A percentile compares a stretch with the other conserved stretches of the same genome.
Evolutionary conservation across 2,888 invertebrate species (phyloP).

Genomic region (Callinectes sapidus): DNA sequence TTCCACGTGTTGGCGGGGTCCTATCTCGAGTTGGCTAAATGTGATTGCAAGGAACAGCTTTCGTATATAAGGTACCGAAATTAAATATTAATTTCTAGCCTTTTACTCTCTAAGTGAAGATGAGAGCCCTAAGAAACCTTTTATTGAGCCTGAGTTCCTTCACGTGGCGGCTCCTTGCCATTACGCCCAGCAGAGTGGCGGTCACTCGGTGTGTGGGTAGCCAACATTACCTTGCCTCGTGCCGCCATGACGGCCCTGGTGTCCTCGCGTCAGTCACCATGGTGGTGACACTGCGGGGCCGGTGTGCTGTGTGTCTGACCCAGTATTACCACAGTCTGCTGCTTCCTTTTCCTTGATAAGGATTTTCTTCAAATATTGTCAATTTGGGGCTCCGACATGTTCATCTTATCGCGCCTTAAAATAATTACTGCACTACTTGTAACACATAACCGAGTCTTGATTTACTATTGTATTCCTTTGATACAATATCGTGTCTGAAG

Average conservation of each 20-base stretch:
- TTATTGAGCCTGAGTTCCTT: constrained; percentile 35
- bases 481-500: constrained; percentile 14
- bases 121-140: neutral
- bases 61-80: neutral
- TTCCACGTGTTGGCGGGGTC: neutral
- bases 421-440: neutral
- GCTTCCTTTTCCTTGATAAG: neutral
- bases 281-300: neutral
- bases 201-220: neutral
- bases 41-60: constrained; percentile 34
- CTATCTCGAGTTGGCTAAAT: constrained; percentile 29
- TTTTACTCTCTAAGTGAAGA: constrained; percentile 28
- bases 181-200: neutral
- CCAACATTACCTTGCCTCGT: neutral
- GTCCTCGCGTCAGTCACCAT: neutral
- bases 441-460: neutral
- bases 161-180: neutral
- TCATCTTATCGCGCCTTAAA: constrained; percentile 3
- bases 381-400: neutral
- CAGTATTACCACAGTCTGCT: constrained; percentile 25
- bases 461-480: neutral
- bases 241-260: neutral
- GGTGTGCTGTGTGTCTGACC: neutral
- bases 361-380: neutral
- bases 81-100: neutral